Percentiles rank a stretch among this genome's conserved stretches.
phyloP scores from a whole-genome alignment of 2,797 vertebrate genomes.

The Tinamus major region DNA sequence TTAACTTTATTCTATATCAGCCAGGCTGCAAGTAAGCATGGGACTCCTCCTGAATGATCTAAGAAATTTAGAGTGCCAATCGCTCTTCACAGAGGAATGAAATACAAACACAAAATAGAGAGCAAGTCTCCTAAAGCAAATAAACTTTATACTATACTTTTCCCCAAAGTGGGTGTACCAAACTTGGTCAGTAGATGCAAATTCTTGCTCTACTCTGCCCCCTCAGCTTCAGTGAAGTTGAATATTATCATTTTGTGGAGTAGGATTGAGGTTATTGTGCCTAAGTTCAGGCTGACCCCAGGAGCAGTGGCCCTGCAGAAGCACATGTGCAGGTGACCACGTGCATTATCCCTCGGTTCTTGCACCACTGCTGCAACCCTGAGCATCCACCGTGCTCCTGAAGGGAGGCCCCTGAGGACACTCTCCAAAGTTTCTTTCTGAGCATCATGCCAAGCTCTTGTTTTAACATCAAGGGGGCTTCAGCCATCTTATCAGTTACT shows the following conservation, averaged over 20 bases:
- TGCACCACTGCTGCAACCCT: not conserved
- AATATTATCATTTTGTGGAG: not conserved
- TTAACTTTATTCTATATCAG: constrained; percentile 64
- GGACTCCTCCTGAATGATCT: constrained; percentile 26
- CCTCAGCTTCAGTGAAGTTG: not conserved
- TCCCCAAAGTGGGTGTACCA: not conserved
- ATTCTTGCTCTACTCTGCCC: not conserved
- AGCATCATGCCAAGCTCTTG: constrained; percentile 18
- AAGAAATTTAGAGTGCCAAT: constrained; percentile 10
- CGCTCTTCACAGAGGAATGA: constrained; percentile 32
- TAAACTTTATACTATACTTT: not conserved
- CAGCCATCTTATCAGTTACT: constrained; percentile 50
- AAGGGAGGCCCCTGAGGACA: not conserved
- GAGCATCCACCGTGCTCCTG: not conserved
- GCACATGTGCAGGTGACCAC: rapidly evolving
- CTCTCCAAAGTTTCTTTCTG: not conserved
- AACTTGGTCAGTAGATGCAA: not conserved
- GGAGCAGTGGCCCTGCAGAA: not conserved
- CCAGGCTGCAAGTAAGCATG: constrained; percentile 15
- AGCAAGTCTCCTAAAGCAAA: not conserved
- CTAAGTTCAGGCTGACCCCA: not conserved
- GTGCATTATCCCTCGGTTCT: not conserved
- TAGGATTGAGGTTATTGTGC: not conserved
- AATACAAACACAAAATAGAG: constrained; percentile 26
- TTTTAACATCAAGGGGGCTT: constrained; percentile 48